A percentile compares a stretch with the other conserved stretches of the same genome.
These are phyloP conservation scores for Beroe forskalii DNA, from an alignment of 37 sponge, comb jelly and placozoan genomes.

Conservation along the genomic window DNA sequence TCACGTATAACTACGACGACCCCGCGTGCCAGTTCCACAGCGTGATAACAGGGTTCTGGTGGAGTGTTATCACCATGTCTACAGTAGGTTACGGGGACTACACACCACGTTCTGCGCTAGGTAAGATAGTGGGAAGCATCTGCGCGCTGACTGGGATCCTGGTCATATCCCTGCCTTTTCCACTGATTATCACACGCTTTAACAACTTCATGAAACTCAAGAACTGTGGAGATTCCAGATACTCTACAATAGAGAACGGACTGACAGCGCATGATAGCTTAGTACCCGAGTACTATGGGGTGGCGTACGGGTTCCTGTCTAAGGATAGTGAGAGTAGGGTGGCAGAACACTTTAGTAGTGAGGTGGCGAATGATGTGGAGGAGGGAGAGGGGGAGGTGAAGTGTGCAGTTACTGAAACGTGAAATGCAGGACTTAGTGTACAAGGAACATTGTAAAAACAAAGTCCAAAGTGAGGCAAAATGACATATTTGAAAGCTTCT, in stretches of 20 bases:
- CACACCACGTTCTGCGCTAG: not conserved
- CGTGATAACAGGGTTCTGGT: conserved; percentile 45
- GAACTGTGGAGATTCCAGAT: not conserved
- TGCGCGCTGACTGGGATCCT: conserved; percentile 64
- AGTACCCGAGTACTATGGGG: conserved; percentile 24
- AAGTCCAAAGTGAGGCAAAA: no score
- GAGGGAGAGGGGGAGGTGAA: no score
- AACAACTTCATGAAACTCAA: conserved; percentile 59
- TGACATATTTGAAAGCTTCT: no score
- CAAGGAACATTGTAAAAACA: no score
- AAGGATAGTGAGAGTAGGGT: conserved; percentile 4
- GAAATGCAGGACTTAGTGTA: no score
- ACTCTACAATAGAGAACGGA: conserved; percentile 47
- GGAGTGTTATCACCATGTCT: conserved; percentile 61
- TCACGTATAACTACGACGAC: not conserved
- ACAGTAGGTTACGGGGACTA: conserved; percentile 62
- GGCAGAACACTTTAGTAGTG: not conserved
- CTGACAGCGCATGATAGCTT: not conserved
- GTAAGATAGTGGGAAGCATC: conserved; percentile 42
- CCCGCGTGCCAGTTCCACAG: conserved; percentile 8
- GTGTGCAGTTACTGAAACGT: no score
- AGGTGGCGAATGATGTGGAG: not conserved
- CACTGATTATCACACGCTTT: conserved; percentile 53
- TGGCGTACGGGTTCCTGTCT: conserved; percentile 25
- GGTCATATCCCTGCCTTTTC: conserved; percentile 62